Percentiles rank a stretch among this genome's conserved stretches.
Conservation (phyloP, 2,113 vertebrate species). For the Phodopus roborovskii region DNA sequence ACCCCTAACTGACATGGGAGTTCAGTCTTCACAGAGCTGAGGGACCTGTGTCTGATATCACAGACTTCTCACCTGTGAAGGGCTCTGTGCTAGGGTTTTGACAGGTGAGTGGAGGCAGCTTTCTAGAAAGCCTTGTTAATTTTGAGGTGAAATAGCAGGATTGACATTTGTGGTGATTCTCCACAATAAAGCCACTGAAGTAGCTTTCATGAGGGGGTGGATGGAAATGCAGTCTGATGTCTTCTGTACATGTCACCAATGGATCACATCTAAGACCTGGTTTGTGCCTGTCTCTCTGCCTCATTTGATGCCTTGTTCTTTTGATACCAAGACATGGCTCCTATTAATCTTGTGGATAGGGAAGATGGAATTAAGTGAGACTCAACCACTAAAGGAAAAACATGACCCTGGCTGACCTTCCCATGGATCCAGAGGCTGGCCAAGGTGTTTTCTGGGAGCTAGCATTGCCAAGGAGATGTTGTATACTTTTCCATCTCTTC, state of each 20-base stretch:
- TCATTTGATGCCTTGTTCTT: slow-evolving; percentile 49
- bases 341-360: slow-evolving; percentile 29
- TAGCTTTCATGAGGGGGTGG: slow-evolving; percentile 40
- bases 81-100: slow-evolving; percentile 53
- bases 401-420: neutral
- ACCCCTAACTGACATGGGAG: slow-evolving; percentile 59
- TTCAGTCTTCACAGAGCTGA: slow-evolving; percentile 40
- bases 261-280: slow-evolving; percentile 49
- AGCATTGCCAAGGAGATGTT: neutral
- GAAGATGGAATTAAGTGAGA: neutral
- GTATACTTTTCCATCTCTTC: neutral
- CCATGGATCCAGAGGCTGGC: neutral
- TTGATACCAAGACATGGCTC: neutral
- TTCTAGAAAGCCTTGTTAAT: slow-evolving; percentile 80
- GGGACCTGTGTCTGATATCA: slow-evolving; percentile 71
- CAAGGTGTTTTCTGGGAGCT: slow-evolving; percentile 17
- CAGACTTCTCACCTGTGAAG: neutral
- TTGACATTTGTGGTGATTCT: slow-evolving; percentile 76
- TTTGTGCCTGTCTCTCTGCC: slow-evolving; percentile 56
- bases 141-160: slow-evolving; percentile 77
- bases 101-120: slow-evolving; percentile 75
- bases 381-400: neutral
- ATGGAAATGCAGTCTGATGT: slow-evolving; percentile 69
- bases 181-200: slow-evolving; percentile 69
- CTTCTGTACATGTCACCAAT: neutral